phyloP scores from a whole-genome alignment of 2,888 invertebrate genomes.

The Machimus atricapillus region DNA sequence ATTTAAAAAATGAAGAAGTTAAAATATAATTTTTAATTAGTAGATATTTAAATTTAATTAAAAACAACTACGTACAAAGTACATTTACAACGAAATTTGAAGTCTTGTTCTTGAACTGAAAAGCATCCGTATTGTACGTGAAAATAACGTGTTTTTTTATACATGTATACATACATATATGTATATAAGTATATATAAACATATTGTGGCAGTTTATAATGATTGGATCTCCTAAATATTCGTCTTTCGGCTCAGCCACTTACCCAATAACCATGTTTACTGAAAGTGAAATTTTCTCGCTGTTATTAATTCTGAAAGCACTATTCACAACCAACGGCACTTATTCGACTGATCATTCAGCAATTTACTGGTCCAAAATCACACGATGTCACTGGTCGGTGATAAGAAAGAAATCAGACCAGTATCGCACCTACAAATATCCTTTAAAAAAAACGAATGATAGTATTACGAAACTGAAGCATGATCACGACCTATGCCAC shows the following conservation, averaged over 20 bases:
- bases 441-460: neutral
- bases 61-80: too few relatives aligned
- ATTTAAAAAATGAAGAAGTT: too few relatives aligned
- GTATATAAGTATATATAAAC: too few relatives aligned
- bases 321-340: neutral
- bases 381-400: neutral
- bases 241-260: neutral
- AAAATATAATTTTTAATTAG: too few relatives aligned
- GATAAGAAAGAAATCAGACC: neutral
- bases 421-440: neutral
- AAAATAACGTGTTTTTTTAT: neutral
- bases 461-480: neutral
- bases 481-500: neutral
- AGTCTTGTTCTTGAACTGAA: too few relatives aligned
- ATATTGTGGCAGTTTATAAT: neutral
- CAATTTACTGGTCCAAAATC: neutral
- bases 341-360: neutral
- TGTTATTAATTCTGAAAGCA: neutral
- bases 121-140: neutral
- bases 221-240: neutral
- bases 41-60: too few relatives aligned
- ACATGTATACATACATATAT: neutral
- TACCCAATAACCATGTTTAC: neutral
- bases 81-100: too few relatives aligned
- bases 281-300: neutral